A percentile compares a stretch with the other conserved stretches of the same genome.
Evolutionary conservation across 1,140 invertebrate species (phyloP).

Genomic region (Bombus breviceps): DNA sequence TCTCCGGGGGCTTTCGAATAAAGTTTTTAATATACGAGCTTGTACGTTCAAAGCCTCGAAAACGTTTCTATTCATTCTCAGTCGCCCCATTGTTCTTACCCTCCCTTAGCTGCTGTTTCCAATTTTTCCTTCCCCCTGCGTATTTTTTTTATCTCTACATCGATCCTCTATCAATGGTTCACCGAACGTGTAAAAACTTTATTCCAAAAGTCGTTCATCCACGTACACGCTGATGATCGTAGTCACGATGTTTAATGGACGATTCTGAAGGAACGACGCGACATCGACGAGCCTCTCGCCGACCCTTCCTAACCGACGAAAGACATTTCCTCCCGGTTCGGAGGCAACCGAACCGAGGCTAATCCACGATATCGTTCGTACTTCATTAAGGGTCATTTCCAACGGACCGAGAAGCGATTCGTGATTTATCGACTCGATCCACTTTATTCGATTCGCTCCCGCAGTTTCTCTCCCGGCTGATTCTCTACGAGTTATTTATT

Average conservation of each 20-base stretch:
- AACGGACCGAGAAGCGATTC: slow-evolving; percentile 54
- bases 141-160: background rate
- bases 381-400: slow-evolving; percentile 67
- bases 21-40: slow-evolving; percentile 61
- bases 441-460: slow-evolving; percentile 57
- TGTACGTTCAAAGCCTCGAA: slow-evolving; percentile 47
- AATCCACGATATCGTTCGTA: slow-evolving; percentile 70
- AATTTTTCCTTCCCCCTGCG: background rate
- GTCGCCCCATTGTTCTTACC: slow-evolving; percentile 54
- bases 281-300: slow-evolving; percentile 27
- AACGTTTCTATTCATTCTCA: slow-evolving; percentile 60
- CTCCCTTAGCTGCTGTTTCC: slow-evolving; percentile 35
- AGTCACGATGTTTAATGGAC: slow-evolving; percentile 48
- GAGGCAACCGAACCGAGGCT: slow-evolving; percentile 59
- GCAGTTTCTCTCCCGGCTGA: background rate
- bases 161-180: background rate
- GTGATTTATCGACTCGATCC: slow-evolving; percentile 59
- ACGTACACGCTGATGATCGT: slow-evolving; percentile 1
- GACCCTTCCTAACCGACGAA: slow-evolving; percentile 39
- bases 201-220: slow-evolving; percentile 26
- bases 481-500: slow-evolving; percentile 34
- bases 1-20: slow-evolving; percentile 49
- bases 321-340: slow-evolving; percentile 58
- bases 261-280: slow-evolving; percentile 35
- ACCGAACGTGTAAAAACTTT: slow-evolving; percentile 41